phyloP scores from a whole-genome alignment of 2,888 invertebrate genomes.

The Drepana falcataria region DNA sequence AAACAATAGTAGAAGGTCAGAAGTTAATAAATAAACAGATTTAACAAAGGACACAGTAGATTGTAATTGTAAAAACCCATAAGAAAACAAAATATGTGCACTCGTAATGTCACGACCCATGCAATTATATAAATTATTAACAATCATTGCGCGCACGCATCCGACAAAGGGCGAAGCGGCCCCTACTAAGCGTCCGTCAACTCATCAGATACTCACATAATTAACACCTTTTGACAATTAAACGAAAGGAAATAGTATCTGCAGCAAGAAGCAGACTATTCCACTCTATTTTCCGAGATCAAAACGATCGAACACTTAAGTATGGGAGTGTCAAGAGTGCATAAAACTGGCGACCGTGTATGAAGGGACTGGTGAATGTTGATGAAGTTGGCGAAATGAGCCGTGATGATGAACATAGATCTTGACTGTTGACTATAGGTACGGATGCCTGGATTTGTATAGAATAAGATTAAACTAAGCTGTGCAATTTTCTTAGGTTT shows the following conservation, averaged over 20 bases:
- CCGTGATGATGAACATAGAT: too few relatives aligned
- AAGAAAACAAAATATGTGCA: constrained; percentile 20
- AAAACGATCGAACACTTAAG: too few relatives aligned
- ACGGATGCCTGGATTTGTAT: too few relatives aligned
- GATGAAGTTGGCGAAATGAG: too few relatives aligned
- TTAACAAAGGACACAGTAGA: constrained; percentile 15
- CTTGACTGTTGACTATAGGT: too few relatives aligned
- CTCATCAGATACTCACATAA: not conserved
- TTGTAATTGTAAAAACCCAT: constrained; percentile 23
- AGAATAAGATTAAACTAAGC: too few relatives aligned
- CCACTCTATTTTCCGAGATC: too few relatives aligned
- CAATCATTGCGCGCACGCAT: constrained; percentile 36
- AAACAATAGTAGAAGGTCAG: not conserved
- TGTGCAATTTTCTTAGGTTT: too few relatives aligned
- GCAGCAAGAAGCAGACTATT: too few relatives aligned
- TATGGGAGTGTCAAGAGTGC: too few relatives aligned
- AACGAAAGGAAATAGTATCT: constrained; percentile 4
- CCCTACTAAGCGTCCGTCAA: not conserved
- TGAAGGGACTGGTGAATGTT: too few relatives aligned
- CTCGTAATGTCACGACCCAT: constrained; percentile 32
- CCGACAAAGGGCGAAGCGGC: constrained; percentile 11
- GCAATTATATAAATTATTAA: constrained; percentile 46
- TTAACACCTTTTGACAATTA: not conserved
- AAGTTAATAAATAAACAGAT: constrained; percentile 7
- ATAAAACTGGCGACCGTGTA: too few relatives aligned